These are phyloP conservation scores for Xylocampa areola DNA, from an alignment of 2,888 invertebrate genomes.

Conservation along the genomic window DNA sequence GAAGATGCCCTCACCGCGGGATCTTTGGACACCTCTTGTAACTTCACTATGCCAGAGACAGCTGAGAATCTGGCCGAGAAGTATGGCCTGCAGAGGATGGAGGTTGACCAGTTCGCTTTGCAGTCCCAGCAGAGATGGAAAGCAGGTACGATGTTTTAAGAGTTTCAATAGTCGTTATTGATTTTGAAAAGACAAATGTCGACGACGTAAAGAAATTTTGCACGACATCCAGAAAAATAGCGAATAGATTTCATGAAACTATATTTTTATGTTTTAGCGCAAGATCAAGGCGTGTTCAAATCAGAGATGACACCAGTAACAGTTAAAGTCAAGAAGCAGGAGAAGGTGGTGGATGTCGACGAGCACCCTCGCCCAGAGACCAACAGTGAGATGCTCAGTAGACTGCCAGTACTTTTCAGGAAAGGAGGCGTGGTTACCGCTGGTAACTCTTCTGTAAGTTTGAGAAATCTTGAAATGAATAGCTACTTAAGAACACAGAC, in stretches of 20 bases:
- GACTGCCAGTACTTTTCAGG: slow-evolving; percentile 96
- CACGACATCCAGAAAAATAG: too few species aligned
- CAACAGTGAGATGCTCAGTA: slow-evolving; percentile 94
- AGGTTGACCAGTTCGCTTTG: slow-evolving; percentile 95
- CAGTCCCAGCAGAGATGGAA: slow-evolving; percentile 97
- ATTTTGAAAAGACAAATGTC: too few species aligned
- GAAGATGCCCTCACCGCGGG: slow-evolving; percentile 94
- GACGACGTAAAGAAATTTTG: too few species aligned
- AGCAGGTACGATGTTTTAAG: slow-evolving; percentile 88
- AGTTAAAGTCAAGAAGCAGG: slow-evolving; percentile 95
- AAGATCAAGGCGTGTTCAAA: slow-evolving; percentile 96
- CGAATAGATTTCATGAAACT: not conserved
- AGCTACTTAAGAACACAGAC: too few species aligned
- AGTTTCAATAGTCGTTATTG: not conserved
- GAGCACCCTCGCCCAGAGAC: slow-evolving; percentile 97
- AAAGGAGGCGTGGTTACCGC: slow-evolving; percentile 98
- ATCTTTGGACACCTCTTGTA: slow-evolving; percentile 95
- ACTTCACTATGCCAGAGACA: slow-evolving; percentile 98
- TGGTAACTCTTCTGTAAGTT: slow-evolving; percentile 96
- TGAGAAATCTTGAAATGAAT: too few species aligned
- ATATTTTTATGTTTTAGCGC: slow-evolving; percentile 87
- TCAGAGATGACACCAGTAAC: slow-evolving; percentile 96
- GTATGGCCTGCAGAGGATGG: slow-evolving; percentile 93
- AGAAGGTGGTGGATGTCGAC: slow-evolving; percentile 94
- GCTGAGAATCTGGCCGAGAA: slow-evolving; percentile 97